These are phyloP conservation scores for Eugnorisma glareosa DNA, from an alignment of 2,888 invertebrate species.

Conservation along the genomic window DNA sequence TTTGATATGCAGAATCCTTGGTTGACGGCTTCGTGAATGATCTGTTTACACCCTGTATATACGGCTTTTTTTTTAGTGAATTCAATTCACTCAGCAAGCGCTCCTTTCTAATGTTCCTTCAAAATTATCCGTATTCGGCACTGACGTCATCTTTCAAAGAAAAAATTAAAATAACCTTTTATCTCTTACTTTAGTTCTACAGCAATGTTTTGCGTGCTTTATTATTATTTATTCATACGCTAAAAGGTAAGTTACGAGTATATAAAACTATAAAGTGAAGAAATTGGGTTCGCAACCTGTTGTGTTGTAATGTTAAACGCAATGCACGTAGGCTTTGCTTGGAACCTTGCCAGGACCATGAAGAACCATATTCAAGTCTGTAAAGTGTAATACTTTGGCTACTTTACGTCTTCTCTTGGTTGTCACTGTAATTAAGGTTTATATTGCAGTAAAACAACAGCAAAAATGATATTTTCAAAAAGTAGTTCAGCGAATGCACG, in stretches of 20 bases:
- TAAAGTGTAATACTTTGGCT: slow-evolving; percentile 31
- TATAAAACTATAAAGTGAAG: slow-evolving; percentile 34
- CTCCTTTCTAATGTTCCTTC: neutral
- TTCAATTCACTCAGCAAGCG: too few relatives aligned
- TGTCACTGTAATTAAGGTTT: slow-evolving; percentile 38
- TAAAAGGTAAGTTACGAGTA: slow-evolving; percentile 21
- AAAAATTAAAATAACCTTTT: neutral
- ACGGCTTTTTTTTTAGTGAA: too few relatives aligned
- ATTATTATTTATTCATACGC: slow-evolving; percentile 34
- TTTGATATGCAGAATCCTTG: too few relatives aligned
- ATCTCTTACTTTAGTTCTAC: neutral
- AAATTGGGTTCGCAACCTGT: slow-evolving; percentile 52
- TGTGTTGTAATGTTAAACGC: slow-evolving; percentile 39
- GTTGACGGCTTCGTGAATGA: too few relatives aligned
- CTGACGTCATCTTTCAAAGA: neutral
- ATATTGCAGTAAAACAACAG: slow-evolving; percentile 27
- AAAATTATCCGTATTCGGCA: neutral
- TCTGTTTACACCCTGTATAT: too few relatives aligned
- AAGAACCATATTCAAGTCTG: slow-evolving; percentile 50
- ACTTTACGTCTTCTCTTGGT: slow-evolving; percentile 21
- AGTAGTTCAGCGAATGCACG: neutral
- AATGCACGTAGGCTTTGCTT: slow-evolving; percentile 41
- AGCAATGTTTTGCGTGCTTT: neutral
- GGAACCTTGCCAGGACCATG: slow-evolving; percentile 42
- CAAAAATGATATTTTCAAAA: neutral